Evolutionary conservation across 2,113 vertebrate genomes (phyloP).

Genomic region (Trematocara nigrifrons): DNA sequence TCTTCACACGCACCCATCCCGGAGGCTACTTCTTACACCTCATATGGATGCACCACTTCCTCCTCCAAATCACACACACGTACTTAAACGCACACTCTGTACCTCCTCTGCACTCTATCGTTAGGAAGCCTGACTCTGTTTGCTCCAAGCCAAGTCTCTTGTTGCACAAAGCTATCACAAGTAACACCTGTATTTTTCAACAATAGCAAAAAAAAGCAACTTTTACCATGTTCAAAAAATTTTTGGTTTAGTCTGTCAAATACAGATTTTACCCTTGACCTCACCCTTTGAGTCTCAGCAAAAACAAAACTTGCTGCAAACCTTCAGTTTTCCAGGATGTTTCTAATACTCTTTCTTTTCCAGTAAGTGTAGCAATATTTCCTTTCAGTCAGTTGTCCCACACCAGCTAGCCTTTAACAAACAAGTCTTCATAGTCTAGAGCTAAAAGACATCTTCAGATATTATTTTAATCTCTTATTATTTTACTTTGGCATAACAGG

Average conservation of each 20-base stretch:
- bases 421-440: background rate
- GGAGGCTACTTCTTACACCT: background rate
- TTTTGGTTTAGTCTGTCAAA: background rate
- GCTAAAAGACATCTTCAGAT: background rate
- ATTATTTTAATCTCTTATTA: background rate
- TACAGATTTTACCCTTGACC: background rate
- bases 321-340: background rate
- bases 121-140: background rate
- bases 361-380: background rate
- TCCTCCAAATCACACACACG: background rate
- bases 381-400: background rate
- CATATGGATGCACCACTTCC: background rate
- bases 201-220: background rate
- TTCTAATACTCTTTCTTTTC: background rate
- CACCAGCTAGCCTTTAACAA: conserved; percentile 7
- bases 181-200: background rate
- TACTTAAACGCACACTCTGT: background rate
- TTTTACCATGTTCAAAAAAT: background rate
- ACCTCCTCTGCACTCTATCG: background rate
- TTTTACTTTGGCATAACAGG: background rate
- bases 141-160: background rate
- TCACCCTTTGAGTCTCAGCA: background rate
- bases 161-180: background rate
- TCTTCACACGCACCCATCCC: background rate
- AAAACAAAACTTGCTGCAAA: background rate